Conservation (phyloP, 2,113 vertebrate species). For the Mungos mungo region DNA sequence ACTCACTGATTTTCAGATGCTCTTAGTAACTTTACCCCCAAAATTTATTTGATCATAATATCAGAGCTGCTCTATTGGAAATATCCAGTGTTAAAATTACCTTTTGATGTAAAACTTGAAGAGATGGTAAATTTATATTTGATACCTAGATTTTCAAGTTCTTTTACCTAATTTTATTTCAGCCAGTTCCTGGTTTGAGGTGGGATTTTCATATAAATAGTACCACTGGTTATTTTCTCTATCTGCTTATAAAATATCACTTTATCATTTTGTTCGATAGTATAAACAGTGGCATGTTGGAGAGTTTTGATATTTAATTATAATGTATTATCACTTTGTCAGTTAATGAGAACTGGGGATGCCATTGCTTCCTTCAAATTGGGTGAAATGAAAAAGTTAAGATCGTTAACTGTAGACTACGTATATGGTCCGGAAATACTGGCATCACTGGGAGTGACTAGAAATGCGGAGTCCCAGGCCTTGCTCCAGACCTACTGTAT, state of each 20-base stretch:
- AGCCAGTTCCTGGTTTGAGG: background rate
- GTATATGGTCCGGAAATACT: background rate
- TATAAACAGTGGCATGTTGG: background rate
- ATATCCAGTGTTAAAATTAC: background rate
- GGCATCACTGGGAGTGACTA: background rate
- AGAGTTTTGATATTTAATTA: background rate
- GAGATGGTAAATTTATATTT: background rate
- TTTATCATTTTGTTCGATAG: background rate
- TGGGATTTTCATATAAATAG: background rate
- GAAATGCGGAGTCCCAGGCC: background rate
- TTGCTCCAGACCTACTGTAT: too few species aligned
- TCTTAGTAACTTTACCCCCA: background rate
- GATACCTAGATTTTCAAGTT: background rate
- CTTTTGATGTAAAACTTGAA: background rate
- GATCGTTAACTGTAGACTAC: background rate
- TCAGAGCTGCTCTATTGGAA: background rate
- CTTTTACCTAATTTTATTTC: background rate
- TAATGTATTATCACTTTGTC: background rate
- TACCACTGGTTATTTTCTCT: background rate
- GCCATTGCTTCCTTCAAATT: background rate
- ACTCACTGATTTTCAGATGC: background rate
- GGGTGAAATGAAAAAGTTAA: background rate
- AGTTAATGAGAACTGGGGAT: background rate
- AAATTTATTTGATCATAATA: slow-evolving; percentile 36
- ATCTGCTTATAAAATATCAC: background rate